Base-by-base conservation (phyloP, 2,888 invertebrate species). In the Leistus spinibarbis region DNA sequence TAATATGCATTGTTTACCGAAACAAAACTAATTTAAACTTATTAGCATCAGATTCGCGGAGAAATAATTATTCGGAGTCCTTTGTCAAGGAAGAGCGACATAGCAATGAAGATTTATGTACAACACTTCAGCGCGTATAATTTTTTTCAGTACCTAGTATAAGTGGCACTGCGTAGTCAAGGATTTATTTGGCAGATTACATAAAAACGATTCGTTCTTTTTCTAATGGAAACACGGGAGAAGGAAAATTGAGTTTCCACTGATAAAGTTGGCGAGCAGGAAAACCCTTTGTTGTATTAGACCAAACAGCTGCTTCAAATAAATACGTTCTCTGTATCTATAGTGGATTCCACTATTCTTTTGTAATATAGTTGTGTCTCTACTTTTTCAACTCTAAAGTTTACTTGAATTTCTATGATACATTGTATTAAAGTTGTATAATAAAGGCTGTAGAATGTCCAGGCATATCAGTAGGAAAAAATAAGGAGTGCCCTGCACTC, bases 281-380 rank as follows among this genome's bases (percentile, higher is more conserved):
- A 40, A 40, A 40, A 40, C 63, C 63, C 63, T 70, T 70, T 70
- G 62, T 70, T 70, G 63, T 70, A 70, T 70, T 70, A 63, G 63
- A 70, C 22, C 54, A 70, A 70, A 70, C 70, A 70, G 62, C 70
- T 70, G 70, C 24, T 24, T 24, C 24, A 3, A n/a, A n/a, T n/a
- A n/a, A n/a, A n/a, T n/a, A n/a, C n/a, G n/a, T n/a, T n/a, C n/a
- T n/a, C n/a, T n/a, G n/a, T n/a, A n/a, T n/a, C n/a, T n/a, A n/a
- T n/a, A n/a, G n/a, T n/a, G n/a, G n/a, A 24, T 24, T 3, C 24
- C 24, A 24, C 3, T 24, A 4, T 24, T 7, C 24, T 24, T 24
- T 24, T 24, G 24, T 7, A 24, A 24, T 24, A 24, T n/a, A n/a
- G n/a, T n/a, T n/a, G n/a, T 27, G 4, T 27, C 27, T 27, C 27